Evolutionary conservation across 2,888 invertebrate genomes (phyloP), one percentile per base, ranked within the genome.

Genomic region (Maniola hyperantus): DNA sequence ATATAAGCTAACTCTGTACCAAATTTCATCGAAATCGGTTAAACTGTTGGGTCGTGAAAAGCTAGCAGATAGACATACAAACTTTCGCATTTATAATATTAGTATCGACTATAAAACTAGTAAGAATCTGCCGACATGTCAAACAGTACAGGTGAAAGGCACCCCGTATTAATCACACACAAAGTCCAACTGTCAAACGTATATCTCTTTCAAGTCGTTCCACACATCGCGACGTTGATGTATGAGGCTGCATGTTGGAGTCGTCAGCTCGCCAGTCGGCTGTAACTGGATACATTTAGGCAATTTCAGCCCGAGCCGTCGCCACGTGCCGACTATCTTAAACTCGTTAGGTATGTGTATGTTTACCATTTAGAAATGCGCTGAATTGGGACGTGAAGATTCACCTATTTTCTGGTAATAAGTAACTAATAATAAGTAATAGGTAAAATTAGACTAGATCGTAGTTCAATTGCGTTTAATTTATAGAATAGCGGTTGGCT

Each of bases 261-360:
- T 72, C 74, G 73, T 71, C 72, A 72, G 71, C 76, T 66, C 68
- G 69, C 72, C 26, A 26, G 26, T 1, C 26, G 26, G 74, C 78
- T 76, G 77, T 74, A 78, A 79, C 77, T 79, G 77, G 82, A 79
- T 78, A 84, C 82, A 80, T 85, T 86, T 80, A 79, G 81, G 83
- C 84, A 86, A 85, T 84, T 83, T 85, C 78, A 71, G 70, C 77
- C 77, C 76, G 63, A 83, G 82, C 79, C 77, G 78, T 73, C 77
- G 73, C 71, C 79, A 88, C 85, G 85, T 88, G 89, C 81, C 81
- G 79, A 83, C 86, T 83, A 90, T 90, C 85, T 85, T 86, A 86
- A 87, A 82, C 87, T 88, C 88, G 88, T 91, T 89, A n/a, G n/a
- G n/a, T n/a, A 89, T 79, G 76, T 70, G 66, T 64, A 82, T 74